Evolutionary conservation across 2,888 invertebrate species (phyloP), one percentile per base, ranked within the genome.

Genomic region (Laothoe populi): DNA sequence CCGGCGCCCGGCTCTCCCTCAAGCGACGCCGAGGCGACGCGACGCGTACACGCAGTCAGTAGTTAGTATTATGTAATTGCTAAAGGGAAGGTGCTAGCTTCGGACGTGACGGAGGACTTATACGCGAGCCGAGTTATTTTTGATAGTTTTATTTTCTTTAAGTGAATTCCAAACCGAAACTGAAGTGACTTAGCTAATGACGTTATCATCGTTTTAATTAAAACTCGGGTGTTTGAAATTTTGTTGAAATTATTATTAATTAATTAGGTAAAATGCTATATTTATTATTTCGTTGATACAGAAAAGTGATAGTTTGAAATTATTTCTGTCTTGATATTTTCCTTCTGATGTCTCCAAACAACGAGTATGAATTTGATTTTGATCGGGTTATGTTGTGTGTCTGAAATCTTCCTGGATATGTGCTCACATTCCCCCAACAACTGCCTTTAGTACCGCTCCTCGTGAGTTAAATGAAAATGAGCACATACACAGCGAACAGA

Each of bases 211-310:
- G 84, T 89, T 88, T 86, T n/a, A 78, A 83, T 81, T 82, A 72
- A 86, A 84, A 86, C 84, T 86, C 86, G 82, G 88, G 87, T 92
- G 90, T 91, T 88, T 90, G 86, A 90, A 87, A 86, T 88, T 92
- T 91, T 90, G 92, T 92, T 92, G 88, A 92, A 92, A 92, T 92
- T 91, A 92, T 91, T 92, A 89, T 90, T 92, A 91, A 90, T 88
- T 88, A 85, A 87, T 88, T 91, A 90, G 87, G 84, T 88, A 85
- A 83, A 88, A 87, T 87, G 78, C 87, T 90, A 92, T 90, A 92
- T 92, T 92, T 90, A 89, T 90, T 91, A 86, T 88, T 88, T 87
- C 85, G 90, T 92, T 92, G 84, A 87, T 80, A 75, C 78, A 81
- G 82, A 83, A 81, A 84, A 83, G 87, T 86, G 89, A 90, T 87